phyloP scores from a whole-genome alignment of 2,888 invertebrate species.

The Seira sanloemensis region DNA sequence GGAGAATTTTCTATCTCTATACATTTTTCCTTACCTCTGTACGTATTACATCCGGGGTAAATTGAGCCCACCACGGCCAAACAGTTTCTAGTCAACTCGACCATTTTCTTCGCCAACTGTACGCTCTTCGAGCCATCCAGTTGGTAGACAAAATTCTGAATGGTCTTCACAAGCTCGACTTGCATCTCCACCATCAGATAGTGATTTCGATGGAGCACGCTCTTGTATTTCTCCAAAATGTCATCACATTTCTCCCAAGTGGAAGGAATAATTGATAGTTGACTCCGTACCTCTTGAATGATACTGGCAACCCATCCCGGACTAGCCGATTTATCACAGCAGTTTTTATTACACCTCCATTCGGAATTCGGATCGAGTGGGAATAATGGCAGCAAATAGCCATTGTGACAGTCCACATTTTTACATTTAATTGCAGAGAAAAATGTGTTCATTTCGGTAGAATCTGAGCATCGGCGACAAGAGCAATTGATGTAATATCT shows the following conservation, averaged over 20 bases:
- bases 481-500: slow-evolving; percentile 63
- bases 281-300: slow-evolving; percentile 57
- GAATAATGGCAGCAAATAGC: slow-evolving; percentile 57
- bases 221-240: slow-evolving; percentile 58
- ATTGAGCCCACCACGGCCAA: slow-evolving; percentile 62
- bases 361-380: slow-evolving; percentile 61
- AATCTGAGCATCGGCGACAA: slow-evolving; percentile 57
- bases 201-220: slow-evolving; percentile 63
- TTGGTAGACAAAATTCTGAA: slow-evolving; percentile 54
- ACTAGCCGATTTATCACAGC: slow-evolving; percentile 27
- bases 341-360: slow-evolving; percentile 60
- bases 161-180: slow-evolving; percentile 59
- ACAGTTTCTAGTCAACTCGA: slow-evolving; percentile 58
- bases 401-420: slow-evolving; percentile 55
- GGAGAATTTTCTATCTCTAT: not conserved
- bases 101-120: slow-evolving; percentile 56
- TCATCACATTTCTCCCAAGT: slow-evolving; percentile 52
- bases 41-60: slow-evolving; percentile 60
- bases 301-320: slow-evolving; percentile 48
- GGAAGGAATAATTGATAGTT: slow-evolving; percentile 35
- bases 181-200: slow-evolving; percentile 64
- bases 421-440: slow-evolving; percentile 65
- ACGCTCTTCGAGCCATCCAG: slow-evolving; percentile 51
- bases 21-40: slow-evolving; percentile 50
- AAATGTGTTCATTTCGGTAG: slow-evolving; percentile 52